Conservation (phyloP, 2,113 vertebrate genomes). For the Plecturocebus donacophilus region DNA sequence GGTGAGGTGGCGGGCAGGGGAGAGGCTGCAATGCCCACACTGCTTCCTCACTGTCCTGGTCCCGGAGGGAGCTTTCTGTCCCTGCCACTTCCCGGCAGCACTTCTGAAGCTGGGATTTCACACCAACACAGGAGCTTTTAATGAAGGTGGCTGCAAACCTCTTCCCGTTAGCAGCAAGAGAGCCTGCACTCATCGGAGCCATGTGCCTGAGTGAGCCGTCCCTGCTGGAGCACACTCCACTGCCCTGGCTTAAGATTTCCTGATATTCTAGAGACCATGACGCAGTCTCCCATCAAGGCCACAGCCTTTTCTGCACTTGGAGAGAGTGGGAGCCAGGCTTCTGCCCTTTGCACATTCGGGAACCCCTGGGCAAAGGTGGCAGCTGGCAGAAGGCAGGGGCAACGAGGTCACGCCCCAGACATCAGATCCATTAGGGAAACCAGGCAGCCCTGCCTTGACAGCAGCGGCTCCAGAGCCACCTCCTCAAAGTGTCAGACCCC, state of each 20-base stretch:
- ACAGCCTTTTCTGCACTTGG: not conserved
- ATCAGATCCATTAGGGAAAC: not conserved
- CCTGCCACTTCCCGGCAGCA: not conserved
- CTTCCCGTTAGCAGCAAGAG: fast-evolving
- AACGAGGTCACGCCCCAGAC: not conserved
- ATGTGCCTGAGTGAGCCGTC: fast-evolving
- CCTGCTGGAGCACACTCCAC: fast-evolving
- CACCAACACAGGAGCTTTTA: not conserved
- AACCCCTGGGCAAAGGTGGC: not conserved
- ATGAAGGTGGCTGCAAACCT: not conserved
- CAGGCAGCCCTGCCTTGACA: not conserved
- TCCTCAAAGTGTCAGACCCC: not conserved
- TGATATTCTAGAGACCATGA: not conserved
- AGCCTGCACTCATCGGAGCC: fast-evolving
- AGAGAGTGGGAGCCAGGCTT: not conserved
- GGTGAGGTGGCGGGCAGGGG: fast-evolving
- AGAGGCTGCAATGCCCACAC: fast-evolving
- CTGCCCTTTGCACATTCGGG: not conserved
- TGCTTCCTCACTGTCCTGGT: fast-evolving
- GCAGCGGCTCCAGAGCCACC: not conserved
- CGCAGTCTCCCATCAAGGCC: not conserved
- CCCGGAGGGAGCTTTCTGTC: not conserved
- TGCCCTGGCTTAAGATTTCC: not conserved
- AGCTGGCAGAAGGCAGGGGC: not conserved
- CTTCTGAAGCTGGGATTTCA: not conserved